Percentiles rank a stretch among this genome's conserved stretches.
These are phyloP conservation scores for Drosophila saltans DNA, from an alignment of 1,140 invertebrate genomes.

Conservation along the genomic window DNA sequence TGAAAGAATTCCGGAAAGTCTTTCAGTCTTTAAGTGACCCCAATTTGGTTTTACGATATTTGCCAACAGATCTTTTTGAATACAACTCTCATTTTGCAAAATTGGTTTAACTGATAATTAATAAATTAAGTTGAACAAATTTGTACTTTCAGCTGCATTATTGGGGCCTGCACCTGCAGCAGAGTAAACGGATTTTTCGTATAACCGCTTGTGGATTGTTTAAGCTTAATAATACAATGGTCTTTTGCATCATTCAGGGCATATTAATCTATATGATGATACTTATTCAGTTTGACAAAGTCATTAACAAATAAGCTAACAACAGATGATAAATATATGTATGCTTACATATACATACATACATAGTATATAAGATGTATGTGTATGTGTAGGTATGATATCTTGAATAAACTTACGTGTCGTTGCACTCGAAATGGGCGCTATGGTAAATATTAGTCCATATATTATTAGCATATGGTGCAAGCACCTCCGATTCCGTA, in stretches of 20 bases:
- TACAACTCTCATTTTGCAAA: too few species aligned
- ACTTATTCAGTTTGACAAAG: slow-evolving; percentile 73
- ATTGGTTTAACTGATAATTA: too few species aligned
- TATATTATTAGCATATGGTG: slow-evolving; percentile 59
- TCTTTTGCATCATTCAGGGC: slow-evolving; percentile 52
- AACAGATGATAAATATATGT: slow-evolving; percentile 32
- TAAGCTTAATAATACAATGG: slow-evolving; percentile 54
- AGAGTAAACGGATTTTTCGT: slow-evolving; percentile 40
- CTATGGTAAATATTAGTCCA: slow-evolving; percentile 54
- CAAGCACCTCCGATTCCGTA: slow-evolving; percentile 47
- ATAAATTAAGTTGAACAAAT: too few species aligned
- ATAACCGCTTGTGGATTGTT: slow-evolving; percentile 60
- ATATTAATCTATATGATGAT: slow-evolving; percentile 63
- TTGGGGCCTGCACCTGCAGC: slow-evolving; percentile 55
- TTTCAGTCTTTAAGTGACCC: too few species aligned
- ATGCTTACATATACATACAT: slow-evolving; percentile 30
- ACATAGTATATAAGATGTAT: slow-evolving; percentile 1
- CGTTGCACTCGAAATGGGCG: slow-evolving; percentile 52
- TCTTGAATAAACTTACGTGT: slow-evolving; percentile 60
- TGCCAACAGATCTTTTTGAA: too few species aligned
- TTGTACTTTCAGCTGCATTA: slow-evolving; percentile 32
- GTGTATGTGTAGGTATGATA: slow-evolving; percentile 2
- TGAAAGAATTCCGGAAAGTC: too few species aligned
- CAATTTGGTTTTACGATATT: too few species aligned
- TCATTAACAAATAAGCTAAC: slow-evolving; percentile 53